These are phyloP conservation scores for Trichopria drosophilae DNA, from an alignment of 2,888 invertebrate genomes.

Conservation along the genomic window DNA sequence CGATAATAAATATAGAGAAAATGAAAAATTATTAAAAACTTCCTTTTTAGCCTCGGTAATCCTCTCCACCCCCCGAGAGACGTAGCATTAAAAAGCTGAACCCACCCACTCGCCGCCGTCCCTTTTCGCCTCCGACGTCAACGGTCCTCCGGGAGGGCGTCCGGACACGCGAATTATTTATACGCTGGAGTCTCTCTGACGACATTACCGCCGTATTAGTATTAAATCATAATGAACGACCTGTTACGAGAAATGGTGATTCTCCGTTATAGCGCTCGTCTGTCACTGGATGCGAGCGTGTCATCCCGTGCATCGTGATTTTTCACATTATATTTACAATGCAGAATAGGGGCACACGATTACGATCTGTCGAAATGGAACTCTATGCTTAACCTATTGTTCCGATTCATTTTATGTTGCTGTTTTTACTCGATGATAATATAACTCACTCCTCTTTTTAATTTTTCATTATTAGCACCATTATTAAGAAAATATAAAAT, in stretches of 20 bases:
- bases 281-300: too few relatives aligned
- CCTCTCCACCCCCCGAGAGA: constrained; percentile 57
- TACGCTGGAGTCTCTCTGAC: constrained; percentile 58
- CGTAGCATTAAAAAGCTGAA: constrained; percentile 57
- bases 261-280: too few relatives aligned
- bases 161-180: constrained; percentile 59
- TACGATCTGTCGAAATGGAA: too few relatives aligned
- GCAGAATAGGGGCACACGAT: too few relatives aligned
- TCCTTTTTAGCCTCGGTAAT: constrained; percentile 58
- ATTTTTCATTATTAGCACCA: too few relatives aligned
- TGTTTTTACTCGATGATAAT: too few relatives aligned
- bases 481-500: too few relatives aligned
- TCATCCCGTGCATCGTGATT: too few relatives aligned
- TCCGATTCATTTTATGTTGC: too few relatives aligned
- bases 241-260: constrained; percentile 53
- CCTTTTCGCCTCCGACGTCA: constrained; percentile 30
- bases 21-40: constrained; percentile 60
- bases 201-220: constrained; percentile 59
- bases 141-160: constrained; percentile 54
- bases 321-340: too few relatives aligned
- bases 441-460: too few relatives aligned
- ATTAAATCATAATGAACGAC: constrained; percentile 60
- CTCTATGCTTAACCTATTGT: too few relatives aligned
- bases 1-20: constrained; percentile 60
- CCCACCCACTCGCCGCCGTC: constrained; percentile 32